A percentile compares a stretch with the other conserved stretches of the same genome.
Conservation (phyloP, 1,140 invertebrate species). For the Zophobas atratus region DNA sequence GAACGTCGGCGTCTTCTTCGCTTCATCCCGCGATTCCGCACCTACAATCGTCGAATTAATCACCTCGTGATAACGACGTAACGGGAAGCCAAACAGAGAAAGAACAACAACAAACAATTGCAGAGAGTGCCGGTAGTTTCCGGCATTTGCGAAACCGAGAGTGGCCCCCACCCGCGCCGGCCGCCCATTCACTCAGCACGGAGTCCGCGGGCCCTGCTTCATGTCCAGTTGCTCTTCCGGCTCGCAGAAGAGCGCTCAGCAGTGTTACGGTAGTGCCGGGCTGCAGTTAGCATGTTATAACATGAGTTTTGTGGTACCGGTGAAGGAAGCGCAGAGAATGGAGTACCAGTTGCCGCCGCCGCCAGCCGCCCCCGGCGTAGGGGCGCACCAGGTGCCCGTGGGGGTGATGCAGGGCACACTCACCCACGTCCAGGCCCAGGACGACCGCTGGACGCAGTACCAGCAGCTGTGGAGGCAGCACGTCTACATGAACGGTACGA, state of each 20-base stretch:
- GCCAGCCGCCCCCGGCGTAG: slow-evolving; percentile 66
- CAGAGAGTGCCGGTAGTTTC: slow-evolving; percentile 55
- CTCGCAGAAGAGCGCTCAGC: slow-evolving; percentile 58
- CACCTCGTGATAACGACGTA: slow-evolving; percentile 6
- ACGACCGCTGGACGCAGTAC: slow-evolving; percentile 73
- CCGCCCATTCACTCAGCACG: slow-evolving; percentile 59
- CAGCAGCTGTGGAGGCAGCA: slow-evolving; percentile 75
- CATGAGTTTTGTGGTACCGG: slow-evolving; percentile 67
- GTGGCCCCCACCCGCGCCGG: slow-evolving; percentile 52
- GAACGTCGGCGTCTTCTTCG: not conserved
- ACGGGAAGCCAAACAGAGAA: slow-evolving; percentile 37
- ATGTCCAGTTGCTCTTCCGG: slow-evolving; percentile 64
- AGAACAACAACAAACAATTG: slow-evolving; percentile 48
- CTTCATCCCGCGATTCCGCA: slow-evolving; percentile 23
- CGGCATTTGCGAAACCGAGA: slow-evolving; percentile 64
- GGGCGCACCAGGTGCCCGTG: slow-evolving; percentile 64
- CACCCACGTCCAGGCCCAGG: slow-evolving; percentile 67
- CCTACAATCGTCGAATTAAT: slow-evolving; percentile 32
- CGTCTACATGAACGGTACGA: slow-evolving; percentile 75
- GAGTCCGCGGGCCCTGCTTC: slow-evolving; percentile 51
- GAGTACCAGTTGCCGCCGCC: slow-evolving; percentile 69
- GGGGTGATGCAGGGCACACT: slow-evolving; percentile 67
- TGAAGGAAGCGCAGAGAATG: slow-evolving; percentile 66
- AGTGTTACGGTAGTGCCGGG: slow-evolving; percentile 52
- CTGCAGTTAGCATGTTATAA: slow-evolving; percentile 61